A percentile compares a stretch with the other conserved stretches of the same genome.
Evolutionary conservation across 2,113 vertebrate species (phyloP).

Genomic region (Corythoichthys haematopterus): DNA sequence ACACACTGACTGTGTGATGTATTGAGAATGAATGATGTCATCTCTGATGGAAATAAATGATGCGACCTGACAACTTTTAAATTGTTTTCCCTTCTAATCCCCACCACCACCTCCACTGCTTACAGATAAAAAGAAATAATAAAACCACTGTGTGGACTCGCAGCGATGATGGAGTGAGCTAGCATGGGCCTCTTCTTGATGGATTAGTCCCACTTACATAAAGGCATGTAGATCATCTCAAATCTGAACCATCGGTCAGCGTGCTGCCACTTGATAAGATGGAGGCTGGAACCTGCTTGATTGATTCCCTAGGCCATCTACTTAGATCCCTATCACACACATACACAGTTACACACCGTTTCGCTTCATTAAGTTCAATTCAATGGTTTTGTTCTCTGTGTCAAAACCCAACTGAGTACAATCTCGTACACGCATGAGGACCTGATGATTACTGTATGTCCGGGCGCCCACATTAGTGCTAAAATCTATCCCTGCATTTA

Average conservation of each 20-base stretch:
- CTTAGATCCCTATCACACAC: slow-evolving; percentile 20
- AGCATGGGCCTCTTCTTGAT: slow-evolving; percentile 36
- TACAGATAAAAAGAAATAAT: not conserved
- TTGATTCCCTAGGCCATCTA: slow-evolving; percentile 20
- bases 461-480: not conserved
- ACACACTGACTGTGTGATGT: not conserved
- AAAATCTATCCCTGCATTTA: no score
- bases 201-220: slow-evolving; percentile 56
- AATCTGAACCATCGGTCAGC: slow-evolving; percentile 34
- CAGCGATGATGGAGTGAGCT: slow-evolving; percentile 44
- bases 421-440: not conserved
- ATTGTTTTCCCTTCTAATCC: slow-evolving; percentile 1
- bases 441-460: not conserved
- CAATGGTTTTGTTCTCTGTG: not conserved
- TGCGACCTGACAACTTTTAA: not conserved
- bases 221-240: slow-evolving; percentile 46
- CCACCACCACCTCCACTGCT: not conserved
- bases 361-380: not conserved
- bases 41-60: slow-evolving; percentile 6
- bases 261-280: slow-evolving; percentile 24
- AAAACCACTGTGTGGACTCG: slow-evolving; percentile 10
- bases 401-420: not conserved
- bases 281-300: slow-evolving; percentile 20
- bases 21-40: slow-evolving; percentile 3
- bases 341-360: not conserved